These are phyloP conservation scores for Cheirogaleus major DNA, from an alignment of 2,797 vertebrate genomes.

Conservation along the genomic window DNA sequence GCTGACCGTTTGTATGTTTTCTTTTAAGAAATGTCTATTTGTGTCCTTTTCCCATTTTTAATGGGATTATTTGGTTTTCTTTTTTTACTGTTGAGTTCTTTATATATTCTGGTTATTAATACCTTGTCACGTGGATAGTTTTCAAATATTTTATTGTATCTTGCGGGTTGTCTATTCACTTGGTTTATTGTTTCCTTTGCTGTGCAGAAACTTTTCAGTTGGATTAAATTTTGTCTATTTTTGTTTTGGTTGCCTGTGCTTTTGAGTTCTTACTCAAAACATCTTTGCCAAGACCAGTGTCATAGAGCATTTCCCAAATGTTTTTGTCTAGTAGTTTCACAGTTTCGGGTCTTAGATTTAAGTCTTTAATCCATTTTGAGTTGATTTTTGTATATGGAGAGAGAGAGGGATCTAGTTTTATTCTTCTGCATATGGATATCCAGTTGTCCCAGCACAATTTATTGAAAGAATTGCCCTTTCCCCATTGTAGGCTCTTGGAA, in stretches of 20 bases:
- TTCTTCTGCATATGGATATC: not conserved
- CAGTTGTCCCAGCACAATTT: not conserved
- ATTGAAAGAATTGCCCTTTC: too few species aligned
- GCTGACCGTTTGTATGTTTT: not conserved
- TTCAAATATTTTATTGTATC: not conserved
- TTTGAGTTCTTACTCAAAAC: not conserved
- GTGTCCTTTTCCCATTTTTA: not conserved
- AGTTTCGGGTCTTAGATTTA: not conserved
- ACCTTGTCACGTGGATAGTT: not conserved
- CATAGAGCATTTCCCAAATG: not conserved
- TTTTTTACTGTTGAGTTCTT: not conserved
- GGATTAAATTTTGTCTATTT: not conserved
- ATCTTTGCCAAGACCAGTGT: not conserved
- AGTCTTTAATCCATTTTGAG: not conserved
- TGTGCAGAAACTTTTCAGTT: not conserved
- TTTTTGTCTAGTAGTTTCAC: not conserved
- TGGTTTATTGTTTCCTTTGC: not conserved
- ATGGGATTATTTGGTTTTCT: not conserved
- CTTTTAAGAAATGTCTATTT: not conserved
- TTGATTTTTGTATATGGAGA: not conserved
- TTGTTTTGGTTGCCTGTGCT: not conserved
- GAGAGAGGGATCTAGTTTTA: not conserved
- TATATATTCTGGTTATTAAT: not conserved
- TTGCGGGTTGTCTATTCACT: not conserved
- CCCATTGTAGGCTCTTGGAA: not conserved